phyloP scores from a whole-genome alignment of 2,113 vertebrate species.

The Oplegnathus fasciatus region DNA sequence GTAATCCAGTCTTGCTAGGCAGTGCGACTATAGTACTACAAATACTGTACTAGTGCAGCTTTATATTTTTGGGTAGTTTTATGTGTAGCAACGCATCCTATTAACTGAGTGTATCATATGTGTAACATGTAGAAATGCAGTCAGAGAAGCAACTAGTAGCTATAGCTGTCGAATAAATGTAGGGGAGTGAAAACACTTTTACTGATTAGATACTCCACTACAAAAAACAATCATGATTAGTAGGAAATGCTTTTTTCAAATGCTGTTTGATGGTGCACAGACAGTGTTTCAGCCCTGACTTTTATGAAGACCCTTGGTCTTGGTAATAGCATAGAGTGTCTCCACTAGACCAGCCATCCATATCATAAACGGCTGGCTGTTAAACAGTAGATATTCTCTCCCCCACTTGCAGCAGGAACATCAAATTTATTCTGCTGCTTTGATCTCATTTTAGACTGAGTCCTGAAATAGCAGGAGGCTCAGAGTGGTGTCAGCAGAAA shows the following conservation, averaged over 20 bases:
- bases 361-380: constrained; percentile 57
- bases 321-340: constrained; percentile 36
- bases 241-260: constrained; percentile 10
- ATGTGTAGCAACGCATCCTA: neutral
- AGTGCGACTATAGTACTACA: neutral
- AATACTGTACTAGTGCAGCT: neutral
- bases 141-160: too few relatives aligned
- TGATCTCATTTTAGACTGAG: constrained; percentile 70
- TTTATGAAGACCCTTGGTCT: constrained; percentile 16
- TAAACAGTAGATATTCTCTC: constrained; percentile 58
- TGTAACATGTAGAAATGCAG: neutral
- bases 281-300: constrained; percentile 28
- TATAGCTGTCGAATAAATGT: neutral
- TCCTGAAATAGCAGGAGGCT: constrained; percentile 68
- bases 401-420: constrained; percentile 53
- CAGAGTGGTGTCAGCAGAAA: constrained; percentile 72
- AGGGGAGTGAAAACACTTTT: neutral
- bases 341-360: constrained; percentile 55
- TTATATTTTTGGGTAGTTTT: neutral
- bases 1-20: neutral
- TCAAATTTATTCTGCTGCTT: constrained; percentile 71
- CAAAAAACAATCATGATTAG: neutral
- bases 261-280: constrained; percentile 5
- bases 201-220: neutral
- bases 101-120: neutral